Evolutionary conservation across 2,797 vertebrate species (phyloP), one percentile per base, ranked within the genome.

Genomic region (Alauda arvensis): DNA sequence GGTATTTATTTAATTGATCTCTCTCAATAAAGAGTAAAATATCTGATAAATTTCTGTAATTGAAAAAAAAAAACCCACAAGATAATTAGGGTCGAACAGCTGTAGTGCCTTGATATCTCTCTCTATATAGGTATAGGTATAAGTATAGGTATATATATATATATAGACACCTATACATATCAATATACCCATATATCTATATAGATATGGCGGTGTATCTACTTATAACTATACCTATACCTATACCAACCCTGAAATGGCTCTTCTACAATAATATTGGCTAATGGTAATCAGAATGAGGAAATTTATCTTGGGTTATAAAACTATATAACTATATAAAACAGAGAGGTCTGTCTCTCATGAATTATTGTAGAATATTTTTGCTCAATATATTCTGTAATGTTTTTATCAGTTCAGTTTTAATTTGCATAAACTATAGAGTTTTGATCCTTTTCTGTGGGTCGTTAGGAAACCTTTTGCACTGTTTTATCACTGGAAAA

Each of bases 121-220:
- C 33, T 33, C 0, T 31, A 2, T 49, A 25, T 3, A 10, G 34
- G 65, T 24, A 45, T 10, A 23, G 9, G 6, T 12, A 3, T 12
- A 3, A 16, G 0, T 11, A 3, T 25, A 8, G 24, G 6, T 19
- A 10, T 10, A 12, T 12, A 26, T 19, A 19, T 19, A 19, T 5
- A 14, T 20, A 25, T 4, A 37, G 9, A 37, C 37, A 37, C 37
- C 10, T 37, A 37, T 37, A 37, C 12, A 37, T 37, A 37, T 37
- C 9, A 10, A 37, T 37, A 37, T 37, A 37, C 10, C 37, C 10
- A 37, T 37, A 37, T 37, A 37, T 37, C 37, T 37, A 37, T 37
- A 37, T 37, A 37, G 37, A 37, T 11, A 37, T 37, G 37, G 37
- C 10, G 37, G 37, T 37, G 37, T 37, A 37, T 37, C 10, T 37